These are phyloP conservation scores for Nasonovia ribisnigri DNA, from an alignment of 2,888 invertebrate species.

Conservation along the genomic window DNA sequence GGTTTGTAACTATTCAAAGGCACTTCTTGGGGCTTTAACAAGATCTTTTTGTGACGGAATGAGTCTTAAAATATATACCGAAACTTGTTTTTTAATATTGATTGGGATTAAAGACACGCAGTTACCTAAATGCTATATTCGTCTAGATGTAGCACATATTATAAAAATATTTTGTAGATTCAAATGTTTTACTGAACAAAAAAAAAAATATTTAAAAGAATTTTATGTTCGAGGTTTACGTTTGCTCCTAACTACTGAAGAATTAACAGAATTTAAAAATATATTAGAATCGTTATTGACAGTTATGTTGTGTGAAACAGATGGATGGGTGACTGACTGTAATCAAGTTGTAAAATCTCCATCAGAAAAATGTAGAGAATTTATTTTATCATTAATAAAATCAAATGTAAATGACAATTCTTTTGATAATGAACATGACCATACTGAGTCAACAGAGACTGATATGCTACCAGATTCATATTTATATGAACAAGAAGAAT, in stretches of 20 bases:
- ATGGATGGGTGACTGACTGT: not conserved
- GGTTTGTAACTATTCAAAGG: not conserved
- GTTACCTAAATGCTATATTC: not conserved
- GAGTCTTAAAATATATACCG: not conserved
- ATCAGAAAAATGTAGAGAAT: too few relatives aligned
- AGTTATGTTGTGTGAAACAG: not conserved
- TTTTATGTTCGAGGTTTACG: conserved; percentile 7
- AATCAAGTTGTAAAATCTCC: too few relatives aligned
- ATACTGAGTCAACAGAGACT: not conserved
- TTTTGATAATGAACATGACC: not conserved
- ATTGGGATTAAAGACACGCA: not conserved
- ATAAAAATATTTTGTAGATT: too few relatives aligned
- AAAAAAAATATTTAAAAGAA: conserved; percentile 29
- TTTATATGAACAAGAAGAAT: not conserved
- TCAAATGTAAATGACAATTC: too few relatives aligned
- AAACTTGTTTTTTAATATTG: conserved; percentile 22
- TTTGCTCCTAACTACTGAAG: not conserved
- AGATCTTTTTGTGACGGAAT: not conserved
- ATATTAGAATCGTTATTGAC: not conserved
- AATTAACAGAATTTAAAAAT: not conserved
- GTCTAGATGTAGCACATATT: too few relatives aligned
- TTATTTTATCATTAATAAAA: too few relatives aligned
- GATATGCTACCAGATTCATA: not conserved
- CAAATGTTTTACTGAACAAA: conserved; percentile 5
- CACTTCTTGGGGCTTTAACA: conserved; percentile 20